Evolutionary conservation across 2,113 vertebrate species (phyloP), one percentile per base, ranked within the genome.

Genomic region (Burhinus bistriatus): DNA sequence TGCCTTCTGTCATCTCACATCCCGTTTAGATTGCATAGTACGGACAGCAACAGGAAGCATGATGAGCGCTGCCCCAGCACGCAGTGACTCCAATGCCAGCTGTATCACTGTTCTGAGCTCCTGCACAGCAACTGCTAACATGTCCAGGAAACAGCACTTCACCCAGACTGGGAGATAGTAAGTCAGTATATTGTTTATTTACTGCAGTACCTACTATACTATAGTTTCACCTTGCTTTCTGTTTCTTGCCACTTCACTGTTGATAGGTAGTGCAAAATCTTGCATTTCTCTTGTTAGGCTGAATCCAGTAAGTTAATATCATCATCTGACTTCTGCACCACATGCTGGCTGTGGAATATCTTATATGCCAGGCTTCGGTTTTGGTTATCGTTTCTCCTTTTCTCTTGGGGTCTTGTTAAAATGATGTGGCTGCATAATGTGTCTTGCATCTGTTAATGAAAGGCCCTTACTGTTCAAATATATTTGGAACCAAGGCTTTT

Each of bases 101-200:
- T 98, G 98, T 89, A 66, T 98, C 54, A 98, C 98, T 2, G 95
- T 96, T 2, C 95, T 98, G 83, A 98, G 98, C 94, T 98, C 98
- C 93, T 98, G 98, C 76, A 97, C 97, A 1, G 96, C 90, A 45
- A 51, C 94, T 81, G 95, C 96, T 55, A 89, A 86, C 8, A 40
- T 82, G 20, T 90, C 93, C 91, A 95, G 95, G 57, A 98, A 96
- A 85, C 97, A 97, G 9, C 87, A 96, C n/a, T 99, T 99, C 98
- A 99, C 98, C 69, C 98, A 98, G 89, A 98, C 97, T 11, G 98
- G 99, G 38, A 98, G 98, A 90, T 98, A 98, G 98, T 98, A 98
- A 52, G 97, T 95, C 76, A 86, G 83, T 68, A 32, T 51, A 40
- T 68, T 58, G 22, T 16, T 85, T 8, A 11, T 72, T 95, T 94